Percentiles rank a stretch among this genome's conserved stretches.
These are phyloP conservation scores for Macrosiphum euphorbiae DNA, from an alignment of 2,888 invertebrate genomes.

Conservation along the genomic window DNA sequence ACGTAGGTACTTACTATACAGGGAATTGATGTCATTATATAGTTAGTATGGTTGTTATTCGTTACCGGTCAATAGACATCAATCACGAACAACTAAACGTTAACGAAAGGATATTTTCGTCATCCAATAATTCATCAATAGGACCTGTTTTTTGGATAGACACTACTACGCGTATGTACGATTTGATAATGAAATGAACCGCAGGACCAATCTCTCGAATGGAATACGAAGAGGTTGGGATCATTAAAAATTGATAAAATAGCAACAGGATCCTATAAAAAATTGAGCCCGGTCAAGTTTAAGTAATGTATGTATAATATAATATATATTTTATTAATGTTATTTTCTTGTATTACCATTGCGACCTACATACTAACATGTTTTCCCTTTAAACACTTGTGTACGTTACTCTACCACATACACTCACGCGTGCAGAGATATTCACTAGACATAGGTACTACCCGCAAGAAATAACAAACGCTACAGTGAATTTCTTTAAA, in stretches of 20 bases:
- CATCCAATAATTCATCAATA: constrained; percentile 6
- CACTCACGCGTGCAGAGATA: not conserved
- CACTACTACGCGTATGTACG: not conserved
- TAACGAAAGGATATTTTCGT: constrained; percentile 38
- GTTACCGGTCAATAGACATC: not conserved
- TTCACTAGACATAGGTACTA: not conserved
- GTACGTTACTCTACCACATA: not conserved
- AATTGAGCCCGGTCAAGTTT: not conserved
- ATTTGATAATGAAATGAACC: not conserved
- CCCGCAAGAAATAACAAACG: not conserved
- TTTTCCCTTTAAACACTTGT: constrained; percentile 32
- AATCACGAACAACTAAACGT: constrained; percentile 14
- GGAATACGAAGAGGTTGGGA: not conserved
- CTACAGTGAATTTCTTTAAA: not conserved
- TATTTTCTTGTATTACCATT: constrained; percentile 24
- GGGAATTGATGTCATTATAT: not conserved
- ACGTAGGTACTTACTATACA: not conserved
- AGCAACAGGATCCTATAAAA: not conserved
- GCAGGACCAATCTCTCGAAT: not conserved
- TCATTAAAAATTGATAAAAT: not conserved
- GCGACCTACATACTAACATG: constrained; percentile 50
- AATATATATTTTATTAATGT: constrained; percentile 20
- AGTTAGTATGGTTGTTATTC: not conserved
- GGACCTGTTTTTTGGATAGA: not conserved
- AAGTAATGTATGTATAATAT: not conserved